phyloP scores from a whole-genome alignment of 2,113 vertebrate species.

The Typhlomys cinereus region DNA sequence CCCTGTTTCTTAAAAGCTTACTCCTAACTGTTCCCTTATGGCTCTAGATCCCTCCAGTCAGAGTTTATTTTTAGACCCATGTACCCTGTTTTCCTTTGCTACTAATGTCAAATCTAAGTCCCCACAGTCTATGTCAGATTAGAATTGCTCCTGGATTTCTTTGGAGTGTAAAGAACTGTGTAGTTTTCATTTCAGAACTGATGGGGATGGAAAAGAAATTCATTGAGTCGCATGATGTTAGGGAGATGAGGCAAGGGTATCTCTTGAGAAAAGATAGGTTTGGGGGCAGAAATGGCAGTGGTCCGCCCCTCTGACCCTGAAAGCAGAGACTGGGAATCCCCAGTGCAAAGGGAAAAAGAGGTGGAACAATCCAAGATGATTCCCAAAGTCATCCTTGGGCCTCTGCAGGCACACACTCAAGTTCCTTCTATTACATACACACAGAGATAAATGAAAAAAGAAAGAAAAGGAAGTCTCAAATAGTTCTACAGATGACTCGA shows the following conservation, averaged over 20 bases:
- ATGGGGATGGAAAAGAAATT: neutral
- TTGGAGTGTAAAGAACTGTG: neutral
- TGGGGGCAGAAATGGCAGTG: neutral
- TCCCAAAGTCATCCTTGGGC: no score
- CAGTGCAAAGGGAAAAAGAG: no score
- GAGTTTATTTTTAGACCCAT: neutral
- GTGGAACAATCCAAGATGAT: no score
- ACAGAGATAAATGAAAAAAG: no score
- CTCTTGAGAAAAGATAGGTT: neutral
- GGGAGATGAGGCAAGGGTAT: neutral
- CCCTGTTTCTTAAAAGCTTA: neutral
- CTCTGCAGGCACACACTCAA: no score
- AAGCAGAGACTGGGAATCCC: no score
- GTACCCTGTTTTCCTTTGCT: neutral
- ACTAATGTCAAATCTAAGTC: neutral
- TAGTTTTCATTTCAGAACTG: slow-evolving; percentile 17
- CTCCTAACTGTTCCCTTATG: neutral
- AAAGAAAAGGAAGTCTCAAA: neutral
- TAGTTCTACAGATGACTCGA: neutral
- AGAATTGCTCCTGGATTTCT: neutral
- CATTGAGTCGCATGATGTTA: neutral
- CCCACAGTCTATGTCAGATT: neutral
- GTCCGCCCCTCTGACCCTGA: no score
- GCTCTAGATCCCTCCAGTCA: neutral
- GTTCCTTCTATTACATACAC: no score